A percentile compares a stretch with the other conserved stretches of the same genome.
Conservation (phyloP, 1,140 invertebrate genomes). For the Pygmarrhopalites habei region DNA sequence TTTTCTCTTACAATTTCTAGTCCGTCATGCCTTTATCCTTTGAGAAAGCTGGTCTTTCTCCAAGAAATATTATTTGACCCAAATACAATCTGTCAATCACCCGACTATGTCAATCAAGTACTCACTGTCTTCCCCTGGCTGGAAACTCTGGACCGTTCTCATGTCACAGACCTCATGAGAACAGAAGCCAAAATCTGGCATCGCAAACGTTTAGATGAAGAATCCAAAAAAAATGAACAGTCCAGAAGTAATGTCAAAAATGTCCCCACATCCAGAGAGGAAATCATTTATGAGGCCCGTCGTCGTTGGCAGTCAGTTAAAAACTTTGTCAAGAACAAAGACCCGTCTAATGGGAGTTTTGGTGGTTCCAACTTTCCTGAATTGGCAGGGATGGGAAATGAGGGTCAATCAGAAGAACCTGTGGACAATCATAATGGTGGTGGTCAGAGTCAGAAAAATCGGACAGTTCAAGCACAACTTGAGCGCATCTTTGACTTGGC, state of each 20-base stretch:
- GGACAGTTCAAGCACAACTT: too few species aligned
- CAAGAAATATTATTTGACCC: slow-evolving; percentile 41
- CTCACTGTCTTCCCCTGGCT: slow-evolving; percentile 39
- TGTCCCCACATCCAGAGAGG: slow-evolving; percentile 25
- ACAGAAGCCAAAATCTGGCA: slow-evolving; percentile 29
- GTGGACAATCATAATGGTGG: too few species aligned
- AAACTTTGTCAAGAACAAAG: slow-evolving; percentile 28
- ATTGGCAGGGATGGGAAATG: neutral
- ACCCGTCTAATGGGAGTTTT: neutral
- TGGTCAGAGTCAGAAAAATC: too few species aligned
- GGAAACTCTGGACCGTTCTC: slow-evolving; percentile 27
- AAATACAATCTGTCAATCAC: slow-evolving; percentile 39
- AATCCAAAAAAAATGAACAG: slow-evolving; percentile 17
- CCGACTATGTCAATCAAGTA: slow-evolving; percentile 39
- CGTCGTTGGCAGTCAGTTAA: slow-evolving; percentile 34
- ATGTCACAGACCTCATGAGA: slow-evolving; percentile 30
- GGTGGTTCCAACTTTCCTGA: neutral
- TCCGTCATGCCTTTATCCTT: slow-evolving; percentile 41
- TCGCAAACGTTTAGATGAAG: slow-evolving; percentile 23
- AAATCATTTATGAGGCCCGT: slow-evolving; percentile 35
- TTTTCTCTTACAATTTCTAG: slow-evolving; percentile 10
- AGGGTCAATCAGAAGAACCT: too few species aligned
- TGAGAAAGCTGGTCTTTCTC: slow-evolving; percentile 34
- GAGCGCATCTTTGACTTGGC: too few species aligned
- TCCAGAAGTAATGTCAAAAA: neutral